Conservation (phyloP, 2,888 invertebrate species). For the Cetonia aurata region DNA sequence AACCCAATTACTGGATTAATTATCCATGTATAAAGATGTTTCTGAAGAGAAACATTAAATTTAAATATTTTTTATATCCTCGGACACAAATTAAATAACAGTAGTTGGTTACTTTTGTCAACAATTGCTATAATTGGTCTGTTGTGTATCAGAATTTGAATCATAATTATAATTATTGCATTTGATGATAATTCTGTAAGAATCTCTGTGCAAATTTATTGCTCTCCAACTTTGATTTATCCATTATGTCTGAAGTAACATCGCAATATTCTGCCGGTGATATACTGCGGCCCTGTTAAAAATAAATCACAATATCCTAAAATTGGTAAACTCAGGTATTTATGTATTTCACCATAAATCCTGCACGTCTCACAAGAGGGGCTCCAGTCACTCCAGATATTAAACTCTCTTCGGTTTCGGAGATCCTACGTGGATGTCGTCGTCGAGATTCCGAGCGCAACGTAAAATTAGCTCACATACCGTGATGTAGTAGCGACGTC, state of each 20-base stretch:
- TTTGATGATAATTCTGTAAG: no score
- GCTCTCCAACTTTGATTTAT: no score
- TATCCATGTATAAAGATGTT: no score
- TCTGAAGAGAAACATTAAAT: no score
- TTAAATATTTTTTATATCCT: no score
- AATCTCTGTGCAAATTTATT: no score
- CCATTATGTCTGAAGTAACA: background rate
- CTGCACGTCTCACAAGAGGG: slow-evolving; percentile 21
- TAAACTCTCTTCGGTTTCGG: slow-evolving; percentile 37
- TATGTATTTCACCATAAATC: slow-evolving; percentile 38
- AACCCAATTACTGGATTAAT: no score
- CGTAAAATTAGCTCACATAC: slow-evolving; percentile 50
- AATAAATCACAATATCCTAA: slow-evolving; percentile 39
- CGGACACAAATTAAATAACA: no score
- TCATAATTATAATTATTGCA: no score
- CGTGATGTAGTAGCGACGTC: slow-evolving; percentile 49
- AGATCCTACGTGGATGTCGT: slow-evolving; percentile 35
- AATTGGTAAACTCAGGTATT: slow-evolving; percentile 40
- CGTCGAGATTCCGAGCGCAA: slow-evolving; percentile 47
- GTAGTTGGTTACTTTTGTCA: no score
- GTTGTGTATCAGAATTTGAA: no score
- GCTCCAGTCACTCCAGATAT: slow-evolving; percentile 13
- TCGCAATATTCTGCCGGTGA: slow-evolving; percentile 10
- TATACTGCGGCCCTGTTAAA: slow-evolving; percentile 25
- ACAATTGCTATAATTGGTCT: no score